Evolutionary conservation across 2,888 invertebrate species (phyloP).

Genomic region (Shargacucullia verbasci): DNA sequence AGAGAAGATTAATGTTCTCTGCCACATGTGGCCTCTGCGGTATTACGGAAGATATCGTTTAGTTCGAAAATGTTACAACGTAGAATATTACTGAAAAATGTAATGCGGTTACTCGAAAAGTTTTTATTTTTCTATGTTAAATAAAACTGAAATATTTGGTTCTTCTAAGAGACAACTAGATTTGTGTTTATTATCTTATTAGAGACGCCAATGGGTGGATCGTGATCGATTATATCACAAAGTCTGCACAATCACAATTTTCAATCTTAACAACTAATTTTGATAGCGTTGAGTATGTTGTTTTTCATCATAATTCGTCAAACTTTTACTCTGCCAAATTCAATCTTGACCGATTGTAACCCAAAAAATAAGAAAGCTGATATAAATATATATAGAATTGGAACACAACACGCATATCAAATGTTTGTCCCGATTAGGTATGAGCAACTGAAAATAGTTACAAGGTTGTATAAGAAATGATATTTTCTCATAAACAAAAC

Average conservation of each 20-base stretch:
- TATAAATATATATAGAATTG: neutral
- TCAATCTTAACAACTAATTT: too few relatives aligned
- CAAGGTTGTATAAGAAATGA: constrained; percentile 2
- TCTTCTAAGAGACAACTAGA: too few relatives aligned
- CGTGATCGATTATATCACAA: too few relatives aligned
- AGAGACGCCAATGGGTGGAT: too few relatives aligned
- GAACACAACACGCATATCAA: neutral
- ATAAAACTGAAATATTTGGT: too few relatives aligned
- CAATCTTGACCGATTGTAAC: neutral
- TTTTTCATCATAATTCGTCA: neutral
- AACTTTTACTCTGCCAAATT: neutral
- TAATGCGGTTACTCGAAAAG: too few relatives aligned
- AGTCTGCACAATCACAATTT: too few relatives aligned
- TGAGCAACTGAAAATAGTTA: neutral
- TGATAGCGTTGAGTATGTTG: too few relatives aligned
- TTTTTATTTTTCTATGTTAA: too few relatives aligned
- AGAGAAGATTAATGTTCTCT: constrained; percentile 32
- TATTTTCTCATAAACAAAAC: constrained; percentile 3
- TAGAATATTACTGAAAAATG: too few relatives aligned
- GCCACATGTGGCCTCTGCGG: constrained; percentile 12
- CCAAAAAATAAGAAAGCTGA: neutral
- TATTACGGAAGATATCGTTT: constrained; percentile 8
- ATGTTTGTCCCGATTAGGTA: neutral
- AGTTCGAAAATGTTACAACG: neutral
- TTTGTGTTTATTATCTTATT: too few relatives aligned